Conservation (phyloP, 2,113 vertebrate species). For the Microcebus lehilahytsara region DNA sequence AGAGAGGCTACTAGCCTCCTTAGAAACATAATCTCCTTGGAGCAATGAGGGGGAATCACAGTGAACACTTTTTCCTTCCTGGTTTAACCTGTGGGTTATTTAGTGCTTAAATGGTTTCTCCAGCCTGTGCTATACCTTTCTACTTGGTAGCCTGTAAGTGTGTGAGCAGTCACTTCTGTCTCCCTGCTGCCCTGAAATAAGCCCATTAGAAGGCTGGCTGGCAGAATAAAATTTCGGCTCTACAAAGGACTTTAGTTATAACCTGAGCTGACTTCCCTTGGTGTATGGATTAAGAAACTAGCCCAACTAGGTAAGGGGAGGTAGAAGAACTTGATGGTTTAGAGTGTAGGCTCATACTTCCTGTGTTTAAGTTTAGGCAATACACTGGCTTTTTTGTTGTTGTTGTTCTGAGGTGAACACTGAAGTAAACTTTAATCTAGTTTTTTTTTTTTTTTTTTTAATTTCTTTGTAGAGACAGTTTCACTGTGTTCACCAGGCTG, state of each 20-base stretch:
- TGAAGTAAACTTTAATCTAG: too few relatives aligned
- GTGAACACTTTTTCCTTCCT: neutral
- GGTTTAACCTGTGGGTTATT: neutral
- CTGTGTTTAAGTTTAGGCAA: neutral
- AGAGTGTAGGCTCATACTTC: neutral
- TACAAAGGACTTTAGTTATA: neutral
- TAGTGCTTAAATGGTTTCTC: neutral
- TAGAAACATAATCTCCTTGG: neutral
- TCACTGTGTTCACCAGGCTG: too few relatives aligned
- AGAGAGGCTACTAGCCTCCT: neutral
- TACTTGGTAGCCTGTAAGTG: neutral
- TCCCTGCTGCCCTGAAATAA: constrained; percentile 27
- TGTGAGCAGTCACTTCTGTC: neutral
- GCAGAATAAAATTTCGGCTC: constrained; percentile 5
- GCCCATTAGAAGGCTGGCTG: neutral
- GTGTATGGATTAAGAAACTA: constrained; percentile 9
- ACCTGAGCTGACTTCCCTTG: neutral
- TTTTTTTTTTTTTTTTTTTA: too few relatives aligned
- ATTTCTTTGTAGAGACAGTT: too few relatives aligned
- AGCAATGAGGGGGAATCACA: neutral
- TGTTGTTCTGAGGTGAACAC: too few relatives aligned
- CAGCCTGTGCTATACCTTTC: neutral
- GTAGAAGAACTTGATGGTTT: neutral
- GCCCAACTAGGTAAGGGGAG: neutral
- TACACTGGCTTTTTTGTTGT: neutral